Percentiles rank a stretch among this genome's conserved stretches.
phyloP scores from a whole-genome alignment of 1,140 invertebrate genomes.

The Lithobius niger region DNA sequence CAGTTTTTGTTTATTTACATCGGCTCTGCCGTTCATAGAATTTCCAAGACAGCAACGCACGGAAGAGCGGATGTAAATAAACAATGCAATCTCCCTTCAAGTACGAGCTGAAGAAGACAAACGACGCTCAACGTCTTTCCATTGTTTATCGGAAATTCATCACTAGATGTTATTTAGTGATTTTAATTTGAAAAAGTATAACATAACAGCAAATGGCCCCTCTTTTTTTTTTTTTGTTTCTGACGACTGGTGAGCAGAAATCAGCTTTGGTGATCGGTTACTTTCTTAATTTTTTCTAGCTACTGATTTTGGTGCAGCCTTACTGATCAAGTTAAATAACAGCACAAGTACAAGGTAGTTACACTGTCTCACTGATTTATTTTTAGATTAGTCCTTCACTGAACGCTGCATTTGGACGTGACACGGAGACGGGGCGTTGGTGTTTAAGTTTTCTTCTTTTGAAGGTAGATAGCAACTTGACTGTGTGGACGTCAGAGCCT shows the following conservation, averaged over 20 bases:
- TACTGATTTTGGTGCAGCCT: neutral
- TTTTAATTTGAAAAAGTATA: no score
- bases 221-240: neutral
- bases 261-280: neutral
- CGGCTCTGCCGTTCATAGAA: no score
- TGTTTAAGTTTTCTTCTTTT: slow-evolving; percentile 45
- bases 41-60: no score
- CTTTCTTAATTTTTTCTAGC: neutral
- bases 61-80: no score
- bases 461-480: slow-evolving; percentile 45
- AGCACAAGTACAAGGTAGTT: no score
- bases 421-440: slow-evolving; percentile 44
- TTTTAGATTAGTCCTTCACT: slow-evolving; percentile 38
- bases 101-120: no score
- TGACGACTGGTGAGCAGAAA: neutral
- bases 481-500: slow-evolving; percentile 42
- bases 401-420: slow-evolving; percentile 44
- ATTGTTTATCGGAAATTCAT: no score
- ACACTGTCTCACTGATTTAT: neutral
- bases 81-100: no score
- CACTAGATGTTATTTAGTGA: no score
- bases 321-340: neutral
- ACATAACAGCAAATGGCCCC: neutral
- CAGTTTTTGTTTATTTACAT: no score
- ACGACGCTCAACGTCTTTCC: no score